Evolutionary conservation across 2,113 vertebrate genomes (phyloP).

Genomic region (Planiliza haematocheilus): DNA sequence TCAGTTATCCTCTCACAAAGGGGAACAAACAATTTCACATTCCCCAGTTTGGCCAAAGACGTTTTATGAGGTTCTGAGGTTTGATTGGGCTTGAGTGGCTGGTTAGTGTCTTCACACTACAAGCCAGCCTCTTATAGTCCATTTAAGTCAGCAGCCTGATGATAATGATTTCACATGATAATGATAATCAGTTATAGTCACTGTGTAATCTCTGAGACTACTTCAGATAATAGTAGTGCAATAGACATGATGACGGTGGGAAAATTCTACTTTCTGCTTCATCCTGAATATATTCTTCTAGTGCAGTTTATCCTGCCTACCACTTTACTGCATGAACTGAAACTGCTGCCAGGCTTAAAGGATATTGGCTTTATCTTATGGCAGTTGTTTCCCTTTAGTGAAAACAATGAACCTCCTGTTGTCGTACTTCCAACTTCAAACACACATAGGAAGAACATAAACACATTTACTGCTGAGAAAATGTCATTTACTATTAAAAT

Average conservation of each 20-base stretch:
- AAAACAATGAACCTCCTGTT: conserved; percentile 14
- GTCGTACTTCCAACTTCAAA: conserved; percentile 25
- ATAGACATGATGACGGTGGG: conserved; percentile 1
- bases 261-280: neutral
- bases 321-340: conserved; percentile 1
- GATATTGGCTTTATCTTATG: conserved; percentile 6
- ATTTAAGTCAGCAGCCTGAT: neutral
- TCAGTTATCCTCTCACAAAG: too few species aligned
- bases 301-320: neutral
- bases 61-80: conserved; percentile 33
- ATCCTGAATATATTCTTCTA: neutral
- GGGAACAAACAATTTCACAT: neutral
- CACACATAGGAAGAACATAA: conserved; percentile 20
- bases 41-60: neutral
- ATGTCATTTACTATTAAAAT: conserved; percentile 47
- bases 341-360: neutral
- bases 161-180: too few species aligned
- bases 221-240: neutral
- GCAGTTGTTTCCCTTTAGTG: conserved; percentile 13
- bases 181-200: neutral
- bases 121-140: neutral
- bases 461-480: conserved; percentile 46
- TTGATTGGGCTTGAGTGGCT: conserved; percentile 11
- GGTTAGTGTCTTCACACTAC: neutral
- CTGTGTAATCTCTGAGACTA: neutral